These are phyloP conservation scores for Epizoanthus stellaris DNA, from an alignment of 92 coral and sea anemone genomes.

Conservation along the genomic window DNA sequence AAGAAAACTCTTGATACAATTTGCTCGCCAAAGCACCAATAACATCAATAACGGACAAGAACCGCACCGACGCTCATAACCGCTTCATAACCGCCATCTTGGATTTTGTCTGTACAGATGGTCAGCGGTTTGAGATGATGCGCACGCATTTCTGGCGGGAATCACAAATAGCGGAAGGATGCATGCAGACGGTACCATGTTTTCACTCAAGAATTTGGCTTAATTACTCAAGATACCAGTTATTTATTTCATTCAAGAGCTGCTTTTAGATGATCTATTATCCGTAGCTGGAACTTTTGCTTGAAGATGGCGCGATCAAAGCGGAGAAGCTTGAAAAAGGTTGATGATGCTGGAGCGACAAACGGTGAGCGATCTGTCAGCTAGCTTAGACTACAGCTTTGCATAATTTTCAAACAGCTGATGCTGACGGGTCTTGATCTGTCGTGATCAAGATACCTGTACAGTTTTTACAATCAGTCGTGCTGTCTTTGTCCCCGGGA, in stretches of 20 bases:
- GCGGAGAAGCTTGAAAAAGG: constrained; percentile 57
- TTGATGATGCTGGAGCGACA: constrained; percentile 50
- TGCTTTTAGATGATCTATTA: neutral
- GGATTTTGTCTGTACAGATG: neutral
- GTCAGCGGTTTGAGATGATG: constrained; percentile 20
- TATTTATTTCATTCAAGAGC: neutral
- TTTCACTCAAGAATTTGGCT: neutral
- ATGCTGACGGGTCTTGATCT: too few species aligned
- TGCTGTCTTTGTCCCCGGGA: too few species aligned
- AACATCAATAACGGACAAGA: too few species aligned
- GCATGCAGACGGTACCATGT: neutral
- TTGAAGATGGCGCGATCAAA: constrained; percentile 78
- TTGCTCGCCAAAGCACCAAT: too few species aligned
- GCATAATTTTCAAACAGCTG: neutral
- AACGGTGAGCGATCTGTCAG: constrained; percentile 17
- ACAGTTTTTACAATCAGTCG: too few species aligned
- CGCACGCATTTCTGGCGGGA: constrained; percentile 39
- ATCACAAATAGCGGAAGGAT: constrained; percentile 19
- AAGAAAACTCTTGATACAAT: too few species aligned
- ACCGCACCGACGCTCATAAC: neutral
- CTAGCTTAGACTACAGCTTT: too few species aligned
- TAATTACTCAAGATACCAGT: neutral
- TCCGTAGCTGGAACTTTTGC: neutral
- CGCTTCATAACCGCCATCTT: constrained; percentile 11
- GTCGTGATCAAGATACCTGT: too few species aligned